Conservation (phyloP, 1,140 invertebrate species). For the Caligus rogercresseyi region DNA sequence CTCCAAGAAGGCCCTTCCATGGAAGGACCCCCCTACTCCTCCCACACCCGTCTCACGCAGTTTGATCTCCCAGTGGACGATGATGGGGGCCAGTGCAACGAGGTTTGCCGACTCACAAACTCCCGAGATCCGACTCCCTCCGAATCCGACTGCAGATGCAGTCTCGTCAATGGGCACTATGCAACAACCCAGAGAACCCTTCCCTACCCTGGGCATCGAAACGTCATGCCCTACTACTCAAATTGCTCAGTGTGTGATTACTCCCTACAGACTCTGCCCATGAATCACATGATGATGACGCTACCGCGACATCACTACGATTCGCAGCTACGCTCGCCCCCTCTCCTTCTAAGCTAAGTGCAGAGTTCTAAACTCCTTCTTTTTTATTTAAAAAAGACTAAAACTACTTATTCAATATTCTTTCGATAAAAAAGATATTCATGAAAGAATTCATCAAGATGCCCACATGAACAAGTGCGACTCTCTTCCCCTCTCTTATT, state of each 20-base stretch:
- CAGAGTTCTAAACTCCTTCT: conserved; percentile 5
- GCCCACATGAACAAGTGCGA: neutral
- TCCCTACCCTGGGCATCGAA: neutral
- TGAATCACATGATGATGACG: conserved; percentile 8
- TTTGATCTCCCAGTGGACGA: neutral
- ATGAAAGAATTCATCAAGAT: neutral
- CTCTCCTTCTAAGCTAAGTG: neutral
- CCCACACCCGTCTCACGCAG: conserved; percentile 14
- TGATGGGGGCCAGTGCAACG: conserved; percentile 3
- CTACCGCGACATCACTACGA: neutral
- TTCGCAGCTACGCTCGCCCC: neutral
- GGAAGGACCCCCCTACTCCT: conserved; percentile 13
- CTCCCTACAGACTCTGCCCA: conserved; percentile 2
- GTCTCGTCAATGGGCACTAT: neutral
- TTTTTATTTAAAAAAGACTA: neutral
- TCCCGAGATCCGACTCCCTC: neutral
- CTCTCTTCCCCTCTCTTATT: neutral
- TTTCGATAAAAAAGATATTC: too few relatives aligned
- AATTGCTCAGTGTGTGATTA: conserved; percentile 11
- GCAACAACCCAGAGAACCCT: neutral
- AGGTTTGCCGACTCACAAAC: conserved; percentile 12
- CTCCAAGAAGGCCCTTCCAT: neutral
- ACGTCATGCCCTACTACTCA: neutral
- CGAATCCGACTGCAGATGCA: neutral
- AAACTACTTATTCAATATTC: neutral